Evolutionary conservation across 1,140 invertebrate species (phyloP), one percentile per base, ranked within the genome.

Genomic region (Choristoneura fumiferana): DNA sequence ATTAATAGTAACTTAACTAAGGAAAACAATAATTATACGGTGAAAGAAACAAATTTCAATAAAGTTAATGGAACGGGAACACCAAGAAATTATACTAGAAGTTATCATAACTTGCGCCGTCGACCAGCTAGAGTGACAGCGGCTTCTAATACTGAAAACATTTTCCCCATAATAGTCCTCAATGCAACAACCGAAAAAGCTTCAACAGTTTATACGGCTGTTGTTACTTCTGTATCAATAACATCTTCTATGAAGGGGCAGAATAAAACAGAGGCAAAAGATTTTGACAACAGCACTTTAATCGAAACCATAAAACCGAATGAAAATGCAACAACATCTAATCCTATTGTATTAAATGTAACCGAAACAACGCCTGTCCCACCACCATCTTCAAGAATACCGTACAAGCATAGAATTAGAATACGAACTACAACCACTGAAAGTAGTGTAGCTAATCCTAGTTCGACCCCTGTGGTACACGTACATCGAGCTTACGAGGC

Each of bases 161-260:
- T 36, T 9, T 34, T 71, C 29, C 14, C 55, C 10, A 65, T 64
- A 43, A 56, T 67, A 54, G 35, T 63, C 43, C 39, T 72, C 39
- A 85, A 78, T 60, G 56, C 74, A 8, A 86, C 83, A 37, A 87
- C 84, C 35, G 84, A 86, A 69, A 87, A 87, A 60, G 66, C 70
- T 4, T 75, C 85, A 8, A 89, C 88, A 36, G 82, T 91, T 9
- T 91, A 90, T 54, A 91, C 90, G 10, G 89, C 89, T 0, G 89
- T 91, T 34, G 89, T 91, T 0, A 91, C 89, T 38, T 91, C 89
- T 14, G 87, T 91, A 15, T 91, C 89, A 13, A 86, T 91, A 57
- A 89, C 87, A 37, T 90, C 87, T 15, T 89, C 88, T 38, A 78
- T 88, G 63, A 89, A 86, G 79, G 85, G 81, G 15, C 75, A 77